A percentile compares a stretch with the other conserved stretches of the same genome.
Evolutionary conservation across 2,888 invertebrate genomes (phyloP).

Genomic region (Linnaemya tessellans): DNA sequence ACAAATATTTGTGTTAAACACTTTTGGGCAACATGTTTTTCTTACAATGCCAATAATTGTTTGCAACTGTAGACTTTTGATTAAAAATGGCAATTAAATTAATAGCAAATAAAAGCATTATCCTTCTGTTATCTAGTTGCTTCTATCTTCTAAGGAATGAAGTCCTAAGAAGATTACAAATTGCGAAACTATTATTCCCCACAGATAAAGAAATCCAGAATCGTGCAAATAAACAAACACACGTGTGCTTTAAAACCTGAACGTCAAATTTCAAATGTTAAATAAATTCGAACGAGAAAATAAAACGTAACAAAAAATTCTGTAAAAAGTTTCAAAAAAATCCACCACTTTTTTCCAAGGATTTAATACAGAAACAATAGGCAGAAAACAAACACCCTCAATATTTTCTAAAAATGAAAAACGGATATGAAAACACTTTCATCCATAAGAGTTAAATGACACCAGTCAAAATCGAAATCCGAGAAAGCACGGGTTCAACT

Average conservation of each 20-base stretch:
- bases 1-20: too few species aligned
- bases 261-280: constrained; percentile 53
- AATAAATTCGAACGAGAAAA: constrained; percentile 27
- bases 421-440: background rate
- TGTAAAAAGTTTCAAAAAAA: constrained; percentile 30
- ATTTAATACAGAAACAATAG: constrained; percentile 52
- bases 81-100: background rate
- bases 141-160: background rate
- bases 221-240: constrained; percentile 40
- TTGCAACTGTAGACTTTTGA: background rate
- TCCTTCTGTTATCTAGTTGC: background rate
- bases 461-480: constrained; percentile 52
- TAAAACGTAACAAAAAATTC: constrained; percentile 32
- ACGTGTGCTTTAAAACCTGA: constrained; percentile 53
- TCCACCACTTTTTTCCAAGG: constrained; percentile 42
- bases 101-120: background rate
- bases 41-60: background rate
- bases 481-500: constrained; percentile 25
- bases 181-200: constrained; percentile 40
- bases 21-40: too few species aligned
- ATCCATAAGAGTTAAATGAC: constrained; percentile 66
- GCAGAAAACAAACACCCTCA: constrained; percentile 67
- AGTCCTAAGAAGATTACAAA: constrained; percentile 65
- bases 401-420: constrained; percentile 6
- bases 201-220: constrained; percentile 38